phyloP scores from a whole-genome alignment of 23 tunicate genomes.

The Styela clava region DNA sequence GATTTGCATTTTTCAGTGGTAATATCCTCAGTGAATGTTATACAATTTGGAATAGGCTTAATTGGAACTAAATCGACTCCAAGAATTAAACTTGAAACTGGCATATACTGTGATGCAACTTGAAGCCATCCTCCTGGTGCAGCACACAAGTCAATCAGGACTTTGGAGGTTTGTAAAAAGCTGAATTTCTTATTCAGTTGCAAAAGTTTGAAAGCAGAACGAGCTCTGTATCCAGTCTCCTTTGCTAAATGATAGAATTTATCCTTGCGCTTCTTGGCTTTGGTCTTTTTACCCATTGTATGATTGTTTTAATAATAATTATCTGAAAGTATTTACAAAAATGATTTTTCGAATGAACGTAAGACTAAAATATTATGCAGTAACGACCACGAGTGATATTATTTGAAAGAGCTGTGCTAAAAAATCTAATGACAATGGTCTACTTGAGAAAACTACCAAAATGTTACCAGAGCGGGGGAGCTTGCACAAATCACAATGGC shows the following conservation, averaged over 20 bases:
- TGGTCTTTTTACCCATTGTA: slow-evolving; percentile 82
- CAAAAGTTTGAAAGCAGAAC: slow-evolving; percentile 94
- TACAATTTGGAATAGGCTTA: slow-evolving; percentile 74
- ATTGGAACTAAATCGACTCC: slow-evolving; percentile 96
- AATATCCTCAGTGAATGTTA: slow-evolving; percentile 92
- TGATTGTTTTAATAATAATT: not conserved
- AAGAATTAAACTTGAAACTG: slow-evolving; percentile 69
- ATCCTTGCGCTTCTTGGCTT: slow-evolving; percentile 89
- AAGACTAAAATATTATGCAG: no score
- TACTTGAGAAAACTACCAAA: no score
- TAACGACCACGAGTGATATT: no score
- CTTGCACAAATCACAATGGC: no score
- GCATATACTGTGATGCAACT: slow-evolving; percentile 98
- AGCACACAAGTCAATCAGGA: slow-evolving; percentile 90
- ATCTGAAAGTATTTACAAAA: slow-evolving; percentile 2
- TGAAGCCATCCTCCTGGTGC: slow-evolving; percentile 99
- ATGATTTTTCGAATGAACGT: no score
- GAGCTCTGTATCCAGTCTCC: slow-evolving; percentile 94
- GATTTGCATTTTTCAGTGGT: slow-evolving; percentile 88
- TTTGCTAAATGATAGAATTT: slow-evolving; percentile 92
- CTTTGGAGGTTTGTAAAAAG: slow-evolving; percentile 80
- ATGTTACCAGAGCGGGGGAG: no score
- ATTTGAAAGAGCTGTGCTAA: no score
- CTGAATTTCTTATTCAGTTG: slow-evolving; percentile 92
- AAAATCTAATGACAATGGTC: no score